These are phyloP conservation scores for Pycnomerus fuliginosus DNA, from an alignment of 2,888 invertebrate genomes.

Conservation along the genomic window DNA sequence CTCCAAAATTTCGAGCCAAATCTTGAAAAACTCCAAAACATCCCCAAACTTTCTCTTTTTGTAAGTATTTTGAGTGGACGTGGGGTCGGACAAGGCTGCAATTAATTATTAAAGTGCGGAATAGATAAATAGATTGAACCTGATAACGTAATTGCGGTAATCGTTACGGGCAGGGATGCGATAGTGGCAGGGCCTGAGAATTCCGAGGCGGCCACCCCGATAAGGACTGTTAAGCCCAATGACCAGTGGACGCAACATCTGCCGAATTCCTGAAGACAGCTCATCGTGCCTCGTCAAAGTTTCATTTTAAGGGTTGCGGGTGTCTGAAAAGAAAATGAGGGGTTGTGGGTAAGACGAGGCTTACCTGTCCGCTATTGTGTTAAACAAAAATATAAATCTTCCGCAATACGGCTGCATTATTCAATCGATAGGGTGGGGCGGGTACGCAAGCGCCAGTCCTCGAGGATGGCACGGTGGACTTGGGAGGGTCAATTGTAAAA, in stretches of 20 bases:
- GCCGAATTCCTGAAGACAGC: slow-evolving; percentile 37
- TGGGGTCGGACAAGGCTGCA: slow-evolving; percentile 40
- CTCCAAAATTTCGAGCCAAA: slow-evolving; percentile 63
- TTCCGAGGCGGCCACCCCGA: slow-evolving; percentile 61
- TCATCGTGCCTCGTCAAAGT: too few relatives aligned
- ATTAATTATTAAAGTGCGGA: slow-evolving; percentile 6
- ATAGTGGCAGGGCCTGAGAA: slow-evolving; percentile 60
- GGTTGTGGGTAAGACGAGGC: neutral
- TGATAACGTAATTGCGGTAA: slow-evolving; percentile 55
- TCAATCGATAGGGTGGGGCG: slow-evolving; percentile 15
- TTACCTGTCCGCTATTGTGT: slow-evolving; percentile 10
- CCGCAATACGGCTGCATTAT: slow-evolving; percentile 23
- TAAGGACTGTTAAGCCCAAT: slow-evolving; percentile 59
- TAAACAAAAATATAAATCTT: slow-evolving; percentile 24
- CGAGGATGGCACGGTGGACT: too few relatives aligned
- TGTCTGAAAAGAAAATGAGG: too few relatives aligned
- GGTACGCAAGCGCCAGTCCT: slow-evolving; percentile 27
- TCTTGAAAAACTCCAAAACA: slow-evolving; percentile 59
- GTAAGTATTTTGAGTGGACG: slow-evolving; percentile 39
- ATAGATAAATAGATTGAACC: slow-evolving; percentile 45
- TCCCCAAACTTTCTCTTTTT: slow-evolving; percentile 53
- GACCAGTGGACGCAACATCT: slow-evolving; percentile 58
- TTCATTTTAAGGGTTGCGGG: too few relatives aligned
- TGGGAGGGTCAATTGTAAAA: too few relatives aligned
- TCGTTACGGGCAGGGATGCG: slow-evolving; percentile 57